These are phyloP conservation scores for Muntiacus reevesi DNA, from an alignment of 2,113 vertebrate species.

Conservation along the genomic window DNA sequence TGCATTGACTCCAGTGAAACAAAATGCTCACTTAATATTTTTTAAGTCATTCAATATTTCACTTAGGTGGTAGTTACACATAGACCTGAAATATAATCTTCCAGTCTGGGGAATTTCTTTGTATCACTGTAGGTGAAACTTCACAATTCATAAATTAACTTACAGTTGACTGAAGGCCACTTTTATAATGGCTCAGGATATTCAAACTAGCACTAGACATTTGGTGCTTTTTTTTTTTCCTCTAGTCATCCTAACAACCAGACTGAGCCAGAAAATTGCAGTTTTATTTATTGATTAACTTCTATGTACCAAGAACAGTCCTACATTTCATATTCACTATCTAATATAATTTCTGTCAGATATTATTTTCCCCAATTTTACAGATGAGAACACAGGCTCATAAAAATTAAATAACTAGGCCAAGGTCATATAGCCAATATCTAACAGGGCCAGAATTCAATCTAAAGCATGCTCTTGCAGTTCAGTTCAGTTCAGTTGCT, in stretches of 20 bases:
- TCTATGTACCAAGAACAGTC: neutral
- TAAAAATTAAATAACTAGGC: neutral
- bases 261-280: neutral
- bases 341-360: neutral
- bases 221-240: neutral
- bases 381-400: neutral
- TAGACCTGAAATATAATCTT: neutral
- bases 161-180: neutral
- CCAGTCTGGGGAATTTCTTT: neutral
- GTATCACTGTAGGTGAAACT: neutral
- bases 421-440: neutral
- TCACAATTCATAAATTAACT: neutral
- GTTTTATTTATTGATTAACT: conserved; percentile 40
- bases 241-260: neutral
- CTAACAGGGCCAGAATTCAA: neutral
- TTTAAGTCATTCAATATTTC: neutral
- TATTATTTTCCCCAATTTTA: conserved; percentile 31
- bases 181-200: neutral
- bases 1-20: neutral
- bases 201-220: neutral
- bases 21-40: neutral
- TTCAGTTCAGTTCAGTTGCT: neutral
- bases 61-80: neutral
- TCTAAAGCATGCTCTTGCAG: neutral
- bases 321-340: conserved; percentile 33